Conservation (phyloP, 2,888 invertebrate genomes). For the Synergus itoensis region DNA sequence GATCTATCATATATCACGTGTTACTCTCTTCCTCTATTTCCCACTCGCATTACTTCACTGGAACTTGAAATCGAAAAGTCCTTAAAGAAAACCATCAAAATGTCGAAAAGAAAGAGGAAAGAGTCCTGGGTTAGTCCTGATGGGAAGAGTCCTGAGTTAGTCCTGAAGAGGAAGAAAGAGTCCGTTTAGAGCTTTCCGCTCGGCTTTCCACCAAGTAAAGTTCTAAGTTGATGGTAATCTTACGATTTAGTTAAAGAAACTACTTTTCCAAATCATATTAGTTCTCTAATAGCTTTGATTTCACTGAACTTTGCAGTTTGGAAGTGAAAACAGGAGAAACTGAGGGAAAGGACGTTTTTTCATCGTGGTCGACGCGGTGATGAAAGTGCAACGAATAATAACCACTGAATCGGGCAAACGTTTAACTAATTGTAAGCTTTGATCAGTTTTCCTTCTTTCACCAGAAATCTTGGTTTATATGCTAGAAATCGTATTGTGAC, state of each 20-base stretch:
- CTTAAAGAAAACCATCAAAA: background rate
- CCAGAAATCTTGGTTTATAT: background rate
- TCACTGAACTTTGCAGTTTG: constrained; percentile 40
- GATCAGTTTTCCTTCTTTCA: constrained; percentile 30
- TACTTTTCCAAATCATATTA: constrained; percentile 44
- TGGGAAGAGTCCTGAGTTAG: background rate
- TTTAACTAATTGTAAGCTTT: constrained; percentile 16
- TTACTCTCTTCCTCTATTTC: constrained; percentile 13
- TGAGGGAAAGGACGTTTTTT: constrained; percentile 40
- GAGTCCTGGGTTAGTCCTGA: background rate
- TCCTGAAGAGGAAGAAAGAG: too few species aligned
- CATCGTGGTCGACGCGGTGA: constrained; percentile 20
- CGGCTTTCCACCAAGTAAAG: background rate
- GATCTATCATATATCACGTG: constrained; percentile 17
- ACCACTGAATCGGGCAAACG: constrained; percentile 14
- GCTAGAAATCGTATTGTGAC: too few species aligned
- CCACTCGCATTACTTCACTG: background rate
- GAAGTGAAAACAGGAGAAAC: constrained; percentile 34
- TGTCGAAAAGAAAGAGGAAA: background rate
- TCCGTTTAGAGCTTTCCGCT: too few species aligned
- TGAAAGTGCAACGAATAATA: constrained; percentile 37
- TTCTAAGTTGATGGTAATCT: background rate
- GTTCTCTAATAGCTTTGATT: constrained; percentile 44
- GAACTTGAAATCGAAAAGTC: background rate
- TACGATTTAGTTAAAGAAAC: constrained; percentile 10